Evolutionary conservation across 2,113 vertebrate species (phyloP), one percentile per base, ranked within the genome.

Genomic region (Phylloscopus trochiloides): DNA sequence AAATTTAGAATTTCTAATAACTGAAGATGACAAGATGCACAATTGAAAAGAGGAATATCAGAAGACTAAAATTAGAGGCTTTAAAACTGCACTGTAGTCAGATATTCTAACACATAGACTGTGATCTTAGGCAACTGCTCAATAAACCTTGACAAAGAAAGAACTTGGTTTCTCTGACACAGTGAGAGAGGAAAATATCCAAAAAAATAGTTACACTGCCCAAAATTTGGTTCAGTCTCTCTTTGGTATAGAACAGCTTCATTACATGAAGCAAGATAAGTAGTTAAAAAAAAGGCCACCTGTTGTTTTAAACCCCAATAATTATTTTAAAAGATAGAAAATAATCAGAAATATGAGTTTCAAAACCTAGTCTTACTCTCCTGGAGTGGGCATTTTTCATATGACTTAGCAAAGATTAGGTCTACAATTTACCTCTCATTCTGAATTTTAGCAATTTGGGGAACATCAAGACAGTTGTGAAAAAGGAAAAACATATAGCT

Each of bases 1-100:
- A 95, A 94, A 89, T 93, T 51, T 47, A 79, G 38, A 87, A 90
- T 88, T 93, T 68, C 81, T 92, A 63, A 74, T 66, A 89, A 90
- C 61, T 31, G 67, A 50, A 84, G 65, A 76, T 22, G 42, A 73
- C 61, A 95, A 83, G 93, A 43, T 57, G 45, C 47, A 80, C 45
- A 36, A 62, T 2, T 31, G 48, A 47, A 58, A 73, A 74, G 47
- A 72, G 38, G 8, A 40, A 29, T 34, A 63, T 67, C 10, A 50
- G 54, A 47, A 72, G 47, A 71, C 31, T 78, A 82, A 92, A 95
- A 89, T 66, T 32, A 68, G 57, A 87, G 42, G 12, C 38, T 34
- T 88, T 87, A 76, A 57, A 92, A 51, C 22, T 40, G 3, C 76
- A 59, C 38, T 54, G 45, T 15, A 61, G 50, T 76, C 47, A 93